Conservation (phyloP, 2,888 invertebrate species). For the Sesia bembeciformis region DNA sequence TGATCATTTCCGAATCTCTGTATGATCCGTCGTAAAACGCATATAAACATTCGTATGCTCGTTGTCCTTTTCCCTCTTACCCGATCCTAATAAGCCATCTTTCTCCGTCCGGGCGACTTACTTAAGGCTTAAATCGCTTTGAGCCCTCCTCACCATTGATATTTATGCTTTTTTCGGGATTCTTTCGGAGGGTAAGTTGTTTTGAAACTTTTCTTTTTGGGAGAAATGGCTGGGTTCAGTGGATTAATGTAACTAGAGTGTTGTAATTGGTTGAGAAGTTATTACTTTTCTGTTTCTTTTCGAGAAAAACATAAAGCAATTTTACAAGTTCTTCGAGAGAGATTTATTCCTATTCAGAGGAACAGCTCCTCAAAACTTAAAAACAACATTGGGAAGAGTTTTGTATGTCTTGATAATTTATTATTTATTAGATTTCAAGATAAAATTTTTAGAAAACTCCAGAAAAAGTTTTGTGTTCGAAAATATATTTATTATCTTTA, state of each 20-base stretch:
- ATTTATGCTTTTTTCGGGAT: conserved; percentile 59
- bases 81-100: conserved; percentile 9
- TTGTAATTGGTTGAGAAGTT: conserved; percentile 62
- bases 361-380: conserved; percentile 44
- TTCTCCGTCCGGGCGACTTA: conserved; percentile 13
- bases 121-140: conserved; percentile 32
- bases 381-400: conserved; percentile 39
- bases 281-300: conserved; percentile 55
- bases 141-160: conserved; percentile 55
- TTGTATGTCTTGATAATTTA: conserved; percentile 39
- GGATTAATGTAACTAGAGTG: conserved; percentile 63
- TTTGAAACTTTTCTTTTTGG: conserved; percentile 56
- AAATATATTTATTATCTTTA: not conserved
- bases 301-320: conserved; percentile 56
- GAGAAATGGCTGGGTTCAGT: conserved; percentile 41
- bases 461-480: conserved; percentile 16
- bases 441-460: conserved; percentile 23
- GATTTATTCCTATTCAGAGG: conserved; percentile 51
- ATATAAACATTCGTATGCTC: conserved; percentile 28
- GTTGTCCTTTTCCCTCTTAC: conserved; percentile 28
- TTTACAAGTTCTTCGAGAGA: conserved; percentile 43
- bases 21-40: conserved; percentile 49
- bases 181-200: conserved; percentile 49
- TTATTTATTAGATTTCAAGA: conserved; percentile 35
- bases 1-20: conserved; percentile 46